These are phyloP conservation scores for fruit fly (Drosophila melanogaster) DNA, from an alignment of 1,140 invertebrate genomes.

Conservation along the genomic window Release_6_plus_ISO1_MT NT_033777.3:8961501-8962000, in stretches of 20 bases:
- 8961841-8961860: constrained; percentile 72
- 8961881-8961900: constrained; percentile 44
- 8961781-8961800: constrained; percentile 73
- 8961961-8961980: constrained; percentile 55
- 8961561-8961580: constrained; percentile 1
- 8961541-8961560: constrained; percentile 16
- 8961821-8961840: constrained; percentile 78
- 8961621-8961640: constrained; percentile 25
- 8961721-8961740: constrained; percentile 21
- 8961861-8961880: constrained; percentile 71
- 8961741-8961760: constrained; percentile 69
- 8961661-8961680: constrained; percentile 57
- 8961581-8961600: constrained; percentile 13
- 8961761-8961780: constrained; percentile 79
- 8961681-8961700: constrained; percentile 23
- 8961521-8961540: constrained; percentile 13
- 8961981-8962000: constrained; percentile 35
- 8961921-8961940: constrained; percentile 49
- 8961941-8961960: constrained; percentile 77
- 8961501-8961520: neutral
- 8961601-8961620: constrained; percentile 58
- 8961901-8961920: constrained; percentile 14
- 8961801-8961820: constrained; percentile 79
- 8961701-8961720: neutral
- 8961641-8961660: constrained; percentile 56